phyloP scores from a whole-genome alignment of 2,888 invertebrate genomes.

The Pterobdella sp. region DNA sequence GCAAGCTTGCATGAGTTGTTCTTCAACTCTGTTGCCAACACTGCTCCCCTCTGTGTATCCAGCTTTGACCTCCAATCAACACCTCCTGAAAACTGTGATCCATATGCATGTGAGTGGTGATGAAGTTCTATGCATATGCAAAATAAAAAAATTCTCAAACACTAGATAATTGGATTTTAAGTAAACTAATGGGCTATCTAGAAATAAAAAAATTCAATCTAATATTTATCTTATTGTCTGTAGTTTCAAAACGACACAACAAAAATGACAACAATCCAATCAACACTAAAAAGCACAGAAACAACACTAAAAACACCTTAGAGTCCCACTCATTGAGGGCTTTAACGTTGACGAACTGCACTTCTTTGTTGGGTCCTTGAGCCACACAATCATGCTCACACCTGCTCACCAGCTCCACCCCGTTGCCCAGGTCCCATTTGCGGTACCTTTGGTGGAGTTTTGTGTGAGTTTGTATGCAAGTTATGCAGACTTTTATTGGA shows the following conservation, averaged over 20 bases:
- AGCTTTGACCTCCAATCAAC: conserved; percentile 97
- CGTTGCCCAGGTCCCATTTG: conserved; percentile 90
- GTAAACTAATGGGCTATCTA: too few relatives aligned
- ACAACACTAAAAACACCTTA: conserved; percentile 55
- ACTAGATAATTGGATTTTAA: too few relatives aligned
- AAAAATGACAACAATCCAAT: neutral
- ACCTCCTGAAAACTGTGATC: conserved; percentile 74
- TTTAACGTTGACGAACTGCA: conserved; percentile 87
- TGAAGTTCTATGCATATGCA: too few relatives aligned
- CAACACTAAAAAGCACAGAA: neutral
- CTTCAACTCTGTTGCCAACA: conserved; percentile 90
- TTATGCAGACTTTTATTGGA: too few relatives aligned
- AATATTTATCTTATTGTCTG: neutral
- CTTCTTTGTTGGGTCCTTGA: conserved; percentile 62
- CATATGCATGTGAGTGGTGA: too few relatives aligned
- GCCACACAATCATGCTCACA: conserved; percentile 92
- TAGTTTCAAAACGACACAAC: neutral
- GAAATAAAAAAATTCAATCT: too few relatives aligned
- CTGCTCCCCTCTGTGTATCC: conserved; percentile 94
- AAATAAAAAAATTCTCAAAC: too few relatives aligned
- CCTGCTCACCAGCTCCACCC: conserved; percentile 78
- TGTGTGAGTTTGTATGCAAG: too few relatives aligned
- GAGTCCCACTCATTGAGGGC: conserved; percentile 99
- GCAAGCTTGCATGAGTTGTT: conserved; percentile 99
- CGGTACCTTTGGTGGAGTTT: conserved; percentile 62